Conservation (phyloP, 2,113 vertebrate genomes). For the Pao palembangensis region DNA sequence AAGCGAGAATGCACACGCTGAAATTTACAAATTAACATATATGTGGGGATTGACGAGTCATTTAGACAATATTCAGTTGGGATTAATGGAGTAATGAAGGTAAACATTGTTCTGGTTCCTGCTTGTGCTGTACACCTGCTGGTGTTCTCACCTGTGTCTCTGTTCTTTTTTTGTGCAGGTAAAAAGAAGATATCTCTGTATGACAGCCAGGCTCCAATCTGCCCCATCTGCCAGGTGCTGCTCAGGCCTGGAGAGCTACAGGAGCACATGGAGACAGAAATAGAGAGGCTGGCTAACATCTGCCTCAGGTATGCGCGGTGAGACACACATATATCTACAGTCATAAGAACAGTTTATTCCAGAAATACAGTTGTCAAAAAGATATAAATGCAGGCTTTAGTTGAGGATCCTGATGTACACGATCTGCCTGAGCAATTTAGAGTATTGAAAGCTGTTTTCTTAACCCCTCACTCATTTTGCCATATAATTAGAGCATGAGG, state of each 20-base stretch:
- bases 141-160: background rate
- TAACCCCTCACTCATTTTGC: too few relatives aligned
- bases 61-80: too few relatives aligned
- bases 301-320: slow-evolving; percentile 83
- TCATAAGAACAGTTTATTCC: background rate
- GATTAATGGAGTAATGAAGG: too few relatives aligned
- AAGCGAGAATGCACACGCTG: background rate
- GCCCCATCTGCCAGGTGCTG: slow-evolving; percentile 96
- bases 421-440: too few relatives aligned
- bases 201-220: slow-evolving; percentile 96
- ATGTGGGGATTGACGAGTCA: too few relatives aligned
- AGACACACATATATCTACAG: background rate
- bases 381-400: too few relatives aligned
- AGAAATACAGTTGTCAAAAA: too few relatives aligned
- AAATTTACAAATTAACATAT: too few relatives aligned
- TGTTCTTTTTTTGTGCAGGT: slow-evolving; percentile 72
- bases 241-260: slow-evolving; percentile 93
- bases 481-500: too few relatives aligned
- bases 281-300: slow-evolving; percentile 90
- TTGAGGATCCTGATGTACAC: too few relatives aligned
- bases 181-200: slow-evolving; percentile 95
- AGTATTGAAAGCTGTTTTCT: too few relatives aligned
- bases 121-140: background rate
- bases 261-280: slow-evolving; percentile 98
- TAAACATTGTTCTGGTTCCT: background rate